Evolutionary conservation across 2,797 vertebrate species (phyloP).

Genomic region (Sardinella longiceps): DNA sequence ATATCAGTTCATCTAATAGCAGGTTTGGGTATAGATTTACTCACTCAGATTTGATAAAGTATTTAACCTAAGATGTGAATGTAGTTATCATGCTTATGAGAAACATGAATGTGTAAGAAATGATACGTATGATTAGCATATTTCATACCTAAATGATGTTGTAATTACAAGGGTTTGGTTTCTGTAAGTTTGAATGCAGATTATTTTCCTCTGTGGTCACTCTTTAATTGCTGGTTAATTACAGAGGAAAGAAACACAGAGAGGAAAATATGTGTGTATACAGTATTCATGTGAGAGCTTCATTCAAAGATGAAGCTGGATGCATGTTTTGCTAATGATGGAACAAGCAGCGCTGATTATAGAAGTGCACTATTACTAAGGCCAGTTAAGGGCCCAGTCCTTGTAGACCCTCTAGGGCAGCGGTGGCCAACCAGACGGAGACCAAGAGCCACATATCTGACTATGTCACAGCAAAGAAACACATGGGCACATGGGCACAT

Average conservation of each 20-base stretch:
- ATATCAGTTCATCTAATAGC: not conserved
- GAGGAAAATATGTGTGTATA: not conserved
- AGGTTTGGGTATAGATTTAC: not conserved
- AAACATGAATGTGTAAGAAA: not conserved
- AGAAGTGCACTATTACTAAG: not conserved
- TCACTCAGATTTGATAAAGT: not conserved
- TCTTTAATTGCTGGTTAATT: not conserved
- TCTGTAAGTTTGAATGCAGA: not conserved
- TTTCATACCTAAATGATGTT: not conserved
- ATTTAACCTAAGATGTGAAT: not conserved
- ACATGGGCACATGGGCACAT: too few relatives aligned
- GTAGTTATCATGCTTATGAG: not conserved
- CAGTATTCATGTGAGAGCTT: not conserved
- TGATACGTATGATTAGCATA: not conserved
- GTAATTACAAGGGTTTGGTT: not conserved
- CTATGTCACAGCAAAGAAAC: too few relatives aligned
- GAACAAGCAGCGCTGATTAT: not conserved
- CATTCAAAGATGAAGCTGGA: not conserved
- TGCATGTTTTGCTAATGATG: not conserved
- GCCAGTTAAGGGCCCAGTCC: not conserved
- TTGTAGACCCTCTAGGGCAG: not conserved
- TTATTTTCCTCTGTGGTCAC: not conserved
- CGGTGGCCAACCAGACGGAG: too few relatives aligned
- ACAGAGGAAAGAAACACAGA: not conserved
- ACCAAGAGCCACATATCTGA: too few relatives aligned